Evolutionary conservation across 2,888 invertebrate species (phyloP), one percentile per base, ranked within the genome.

Genomic region (Amblyjoppa proteus): DNA sequence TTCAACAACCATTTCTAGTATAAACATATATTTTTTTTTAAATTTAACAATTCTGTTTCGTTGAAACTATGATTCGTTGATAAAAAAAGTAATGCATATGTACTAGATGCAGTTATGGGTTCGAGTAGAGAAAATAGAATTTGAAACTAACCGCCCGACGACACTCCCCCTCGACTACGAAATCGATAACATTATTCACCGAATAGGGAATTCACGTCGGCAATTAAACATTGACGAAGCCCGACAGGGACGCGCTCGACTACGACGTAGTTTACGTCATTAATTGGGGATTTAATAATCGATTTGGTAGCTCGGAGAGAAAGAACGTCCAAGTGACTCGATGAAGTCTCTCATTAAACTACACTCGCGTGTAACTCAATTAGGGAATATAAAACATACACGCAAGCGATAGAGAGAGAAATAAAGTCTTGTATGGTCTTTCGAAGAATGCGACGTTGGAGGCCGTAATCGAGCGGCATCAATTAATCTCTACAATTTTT

Each of bases 341-440:
- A 13, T 53, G 73, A 68, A 66, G 68, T 68, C 38, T 82, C 84
- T 74, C 73, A 81, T 81, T 70, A 82, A 80, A 66, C 82, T 74
- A 45, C 61, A 49, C 77, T 31, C 58, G 68, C 73, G 80, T 86
- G 83, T 87, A 88, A 87, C 87, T 87, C 87, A 87, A 88, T 86
- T 88, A 86, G 82, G 49, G 84, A 80, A 81, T 84, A 80, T 82
- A 85, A 87, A 87, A 85, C 86, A 75, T 83, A 74, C 31, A 76
- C 77, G 70, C 80, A 66, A 45, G 25, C 49, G 61, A 6, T n/a
- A 64, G 31, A 11, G 2, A 41, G n/a, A 31, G 61, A 64, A 16
- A 64, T 64, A n/a, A 64, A 64, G 31, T 34, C 45, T 34, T 81
- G 85, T 78, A 81, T 74, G 73, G 79, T 34, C 78, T 64, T 38